These are phyloP conservation scores for Lophius americanus DNA, from an alignment of 2,797 vertebrate species.

Conservation along the genomic window DNA sequence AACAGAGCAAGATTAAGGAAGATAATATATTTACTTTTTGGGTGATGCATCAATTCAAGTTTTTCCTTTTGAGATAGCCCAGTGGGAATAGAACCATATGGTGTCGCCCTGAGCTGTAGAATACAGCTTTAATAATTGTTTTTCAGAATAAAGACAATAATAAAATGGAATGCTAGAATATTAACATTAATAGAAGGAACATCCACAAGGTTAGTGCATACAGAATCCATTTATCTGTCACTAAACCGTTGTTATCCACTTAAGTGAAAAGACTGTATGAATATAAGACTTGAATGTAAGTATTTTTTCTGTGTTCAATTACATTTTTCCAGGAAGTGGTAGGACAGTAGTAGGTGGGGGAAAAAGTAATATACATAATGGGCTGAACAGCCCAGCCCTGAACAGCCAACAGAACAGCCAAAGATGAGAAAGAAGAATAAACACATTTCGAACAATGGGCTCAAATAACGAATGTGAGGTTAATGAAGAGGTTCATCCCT, in stretches of 20 bases:
- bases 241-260: no score
- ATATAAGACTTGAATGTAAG: no score
- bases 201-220: neutral
- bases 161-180: constrained; percentile 6
- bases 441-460: neutral
- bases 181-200: neutral
- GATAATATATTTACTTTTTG: neutral
- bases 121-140: neutral
- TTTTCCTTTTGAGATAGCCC: neutral
- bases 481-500: neutral
- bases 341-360: no score
- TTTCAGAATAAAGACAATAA: neutral
- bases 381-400: no score
- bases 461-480: neutral
- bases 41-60: neutral
- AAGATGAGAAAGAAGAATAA: neutral
- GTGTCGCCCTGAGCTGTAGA: neutral
- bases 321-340: no score
- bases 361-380: neutral
- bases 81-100: neutral
- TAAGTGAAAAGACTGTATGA: no score
- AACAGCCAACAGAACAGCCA: no score
- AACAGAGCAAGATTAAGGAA: constrained; percentile 10
- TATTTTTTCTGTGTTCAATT: no score
- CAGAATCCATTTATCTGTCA: no score